Evolutionary conservation across 2,113 vertebrate species (phyloP).

Genomic region (Mugil cephalus): DNA sequence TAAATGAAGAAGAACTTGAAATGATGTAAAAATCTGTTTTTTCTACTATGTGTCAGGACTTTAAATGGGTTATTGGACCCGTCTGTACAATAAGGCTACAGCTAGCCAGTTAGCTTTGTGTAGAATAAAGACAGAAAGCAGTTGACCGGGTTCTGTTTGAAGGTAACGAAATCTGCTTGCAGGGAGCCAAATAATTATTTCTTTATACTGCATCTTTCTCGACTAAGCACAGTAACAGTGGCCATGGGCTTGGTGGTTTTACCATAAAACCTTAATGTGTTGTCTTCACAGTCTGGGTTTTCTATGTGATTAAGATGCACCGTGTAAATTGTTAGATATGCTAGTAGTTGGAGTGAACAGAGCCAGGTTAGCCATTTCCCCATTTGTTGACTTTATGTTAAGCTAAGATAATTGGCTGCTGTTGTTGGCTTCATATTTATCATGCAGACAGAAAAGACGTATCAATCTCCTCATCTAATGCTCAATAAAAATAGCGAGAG

Average conservation of each 20-base stretch:
- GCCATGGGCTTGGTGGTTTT: slow-evolving; percentile 4
- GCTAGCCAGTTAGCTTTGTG: neutral
- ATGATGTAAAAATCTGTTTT: slow-evolving; percentile 61
- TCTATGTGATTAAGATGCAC: too few relatives aligned
- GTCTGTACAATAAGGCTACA: neutral
- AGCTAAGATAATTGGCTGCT: neutral
- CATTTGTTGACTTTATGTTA: neutral
- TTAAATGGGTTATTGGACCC: slow-evolving; percentile 50
- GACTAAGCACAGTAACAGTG: too few relatives aligned
- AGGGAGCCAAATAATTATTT: neutral
- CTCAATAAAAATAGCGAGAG: neutral
- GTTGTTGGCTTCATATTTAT: neutral
- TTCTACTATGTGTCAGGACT: slow-evolving; percentile 43
- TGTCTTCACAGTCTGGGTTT: too few relatives aligned
- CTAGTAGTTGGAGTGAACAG: too few relatives aligned
- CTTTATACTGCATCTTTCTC: neutral
- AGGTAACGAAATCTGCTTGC: neutral
- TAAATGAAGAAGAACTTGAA: slow-evolving; percentile 57
- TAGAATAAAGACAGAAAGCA: neutral
- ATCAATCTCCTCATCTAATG: neutral
- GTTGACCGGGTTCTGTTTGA: neutral
- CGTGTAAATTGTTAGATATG: too few relatives aligned
- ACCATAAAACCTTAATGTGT: neutral
- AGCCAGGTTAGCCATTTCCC: too few relatives aligned
- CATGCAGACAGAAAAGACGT: neutral